These are phyloP conservation scores for Coregonus suidteri DNA, from an alignment of 2,797 vertebrate genomes.

Conservation along the genomic window DNA sequence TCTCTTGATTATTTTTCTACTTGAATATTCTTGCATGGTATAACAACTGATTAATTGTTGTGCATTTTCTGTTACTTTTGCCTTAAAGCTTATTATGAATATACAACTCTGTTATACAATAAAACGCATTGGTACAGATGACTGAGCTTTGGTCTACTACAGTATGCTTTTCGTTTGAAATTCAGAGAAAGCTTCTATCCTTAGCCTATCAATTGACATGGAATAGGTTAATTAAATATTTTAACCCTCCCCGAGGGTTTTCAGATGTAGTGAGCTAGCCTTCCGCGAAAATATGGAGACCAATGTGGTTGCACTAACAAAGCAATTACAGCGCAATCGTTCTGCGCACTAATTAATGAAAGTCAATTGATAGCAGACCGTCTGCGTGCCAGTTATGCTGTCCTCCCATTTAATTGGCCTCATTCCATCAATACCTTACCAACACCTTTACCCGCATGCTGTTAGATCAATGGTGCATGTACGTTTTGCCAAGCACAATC, in stretches of 20 bases:
- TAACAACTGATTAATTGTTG: constrained; percentile 41
- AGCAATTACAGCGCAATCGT: constrained; percentile 5
- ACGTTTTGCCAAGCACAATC: not conserved
- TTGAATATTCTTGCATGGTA: constrained; percentile 55
- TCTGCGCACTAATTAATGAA: constrained; percentile 28
- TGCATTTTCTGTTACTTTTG: constrained; percentile 58
- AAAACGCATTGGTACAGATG: constrained; percentile 64
- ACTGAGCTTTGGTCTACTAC: constrained; percentile 18
- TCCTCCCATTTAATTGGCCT: constrained; percentile 49
- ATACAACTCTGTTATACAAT: constrained; percentile 66
- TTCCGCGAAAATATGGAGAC: constrained; percentile 25
- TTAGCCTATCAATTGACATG: not conserved
- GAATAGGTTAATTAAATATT: not conserved
- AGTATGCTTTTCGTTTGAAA: not conserved
- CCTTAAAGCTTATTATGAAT: constrained; percentile 55
- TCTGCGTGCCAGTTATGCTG: constrained; percentile 22
- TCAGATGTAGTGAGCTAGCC: constrained; percentile 22
- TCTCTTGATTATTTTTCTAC: constrained; percentile 67
- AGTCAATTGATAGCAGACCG: constrained; percentile 23
- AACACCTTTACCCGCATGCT: no score
- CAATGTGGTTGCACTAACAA: constrained; percentile 13
- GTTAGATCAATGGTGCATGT: not conserved
- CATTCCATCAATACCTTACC: constrained; percentile 35
- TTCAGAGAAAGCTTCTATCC: not conserved
- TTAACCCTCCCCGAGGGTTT: not conserved